Evolutionary conservation across 2,113 vertebrate genomes (phyloP), one percentile per base, ranked within the genome.

Genomic region (Mustelus asterias): DNA sequence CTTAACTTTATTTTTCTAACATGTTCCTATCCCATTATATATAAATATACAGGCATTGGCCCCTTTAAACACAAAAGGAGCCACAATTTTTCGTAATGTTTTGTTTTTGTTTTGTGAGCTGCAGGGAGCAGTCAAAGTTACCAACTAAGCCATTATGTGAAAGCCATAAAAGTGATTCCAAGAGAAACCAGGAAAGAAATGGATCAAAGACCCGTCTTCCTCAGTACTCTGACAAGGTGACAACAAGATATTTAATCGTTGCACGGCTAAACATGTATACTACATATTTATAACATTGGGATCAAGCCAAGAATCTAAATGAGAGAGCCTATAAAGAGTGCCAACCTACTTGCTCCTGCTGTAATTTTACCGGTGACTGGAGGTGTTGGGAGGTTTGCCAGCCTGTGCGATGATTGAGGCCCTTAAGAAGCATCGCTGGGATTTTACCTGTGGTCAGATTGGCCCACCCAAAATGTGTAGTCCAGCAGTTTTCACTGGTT

Each of bases 131-230:
- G 13, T 10, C 93, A 70, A 69, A 3, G 18, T 48, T 72, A 44
- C 22, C 69, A 22, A 95, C 37, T 54, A 44, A 95, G 44, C 94
- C 37, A 26, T 5, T 95, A 70, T 72, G 10, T 54, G 67, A 70
- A 72, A 41, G 67, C 37, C 37, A 48, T 37, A 94, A 94, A 41
- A 76, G 7, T 72, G 44, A 48, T 24, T 72, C 94, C 67, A 95
- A 95, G 41, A 95, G 94, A 44, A 95, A 13, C 67, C 94, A 95
- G 94, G 94, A 95, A 72, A 95, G 69, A 72, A 72, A 95, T 95
- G 94, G 37, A 54, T 72, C 54, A 72, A 95, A 72, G 69, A 13
- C 41, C 13, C 94, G 41, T 33, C 41, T 54, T 29, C 26, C 37
- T 33, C 94, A n/a, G 14, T 1, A 26, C 20, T 44, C 94, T 44